phyloP scores from a whole-genome alignment of 2,888 invertebrate species.

The Orthosia cruda region DNA sequence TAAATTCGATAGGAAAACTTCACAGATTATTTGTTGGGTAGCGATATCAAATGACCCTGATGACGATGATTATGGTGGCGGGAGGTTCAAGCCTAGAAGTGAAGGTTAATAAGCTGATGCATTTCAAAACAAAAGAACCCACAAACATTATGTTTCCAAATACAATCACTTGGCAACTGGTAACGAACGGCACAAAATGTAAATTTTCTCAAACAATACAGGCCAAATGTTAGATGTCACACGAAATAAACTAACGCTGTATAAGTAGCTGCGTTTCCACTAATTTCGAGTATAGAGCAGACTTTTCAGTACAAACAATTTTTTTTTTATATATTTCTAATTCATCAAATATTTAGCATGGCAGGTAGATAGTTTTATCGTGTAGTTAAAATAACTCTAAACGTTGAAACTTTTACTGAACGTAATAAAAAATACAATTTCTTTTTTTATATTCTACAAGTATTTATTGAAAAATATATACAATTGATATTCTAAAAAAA shows the following conservation, averaged over 20 bases:
- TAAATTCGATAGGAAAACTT: too few species aligned
- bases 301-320: neutral
- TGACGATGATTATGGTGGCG: neutral
- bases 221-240: constrained; percentile 79
- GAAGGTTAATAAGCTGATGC: neutral
- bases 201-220: constrained; percentile 79
- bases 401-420: neutral
- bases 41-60: neutral
- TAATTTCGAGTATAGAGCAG: constrained; percentile 2
- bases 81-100: neutral
- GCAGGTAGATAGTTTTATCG: too few species aligned
- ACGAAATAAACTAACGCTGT: constrained; percentile 43
- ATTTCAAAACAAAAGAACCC: constrained; percentile 16
- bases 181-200: constrained; percentile 65
- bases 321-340: too few species aligned
- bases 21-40: too few species aligned
- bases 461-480: too few species aligned
- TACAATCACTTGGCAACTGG: constrained; percentile 38
- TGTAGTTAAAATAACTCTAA: neutral
- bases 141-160: constrained; percentile 21
- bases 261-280: constrained; percentile 20
- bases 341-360: too few species aligned
- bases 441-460: too few species aligned
- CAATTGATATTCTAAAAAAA: too few species aligned
- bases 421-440: too few species aligned